A percentile compares a stretch with the other conserved stretches of the same genome.
Evolutionary conservation across 2,113 vertebrate genomes (phyloP).

Genomic region (Perca fluviatilis): DNA sequence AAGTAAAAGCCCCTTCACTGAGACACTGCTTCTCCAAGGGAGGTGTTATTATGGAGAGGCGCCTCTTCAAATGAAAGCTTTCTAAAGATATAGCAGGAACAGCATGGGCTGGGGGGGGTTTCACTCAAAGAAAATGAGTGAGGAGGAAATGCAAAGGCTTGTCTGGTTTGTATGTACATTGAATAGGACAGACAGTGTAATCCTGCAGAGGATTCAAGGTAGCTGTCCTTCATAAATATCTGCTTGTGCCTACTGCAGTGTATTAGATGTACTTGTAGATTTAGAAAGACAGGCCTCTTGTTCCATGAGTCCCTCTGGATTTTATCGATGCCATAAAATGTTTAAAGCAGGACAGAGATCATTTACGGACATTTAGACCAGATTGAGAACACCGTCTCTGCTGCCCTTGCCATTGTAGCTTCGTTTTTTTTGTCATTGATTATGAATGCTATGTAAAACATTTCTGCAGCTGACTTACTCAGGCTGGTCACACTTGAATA

Average conservation of each 20-base stretch:
- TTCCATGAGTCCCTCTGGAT: slow-evolving; percentile 1
- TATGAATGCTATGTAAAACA: background rate
- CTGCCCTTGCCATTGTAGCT: slow-evolving; percentile 13
- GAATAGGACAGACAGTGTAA: background rate
- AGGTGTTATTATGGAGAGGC: slow-evolving; percentile 33
- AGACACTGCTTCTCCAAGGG: slow-evolving; percentile 31
- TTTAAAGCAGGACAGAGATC: slow-evolving; percentile 16
- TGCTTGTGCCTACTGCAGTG: slow-evolving; percentile 4
- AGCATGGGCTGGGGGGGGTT: background rate
- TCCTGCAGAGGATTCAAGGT: background rate
- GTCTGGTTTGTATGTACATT: slow-evolving; percentile 21
- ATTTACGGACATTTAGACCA: background rate
- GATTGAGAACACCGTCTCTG: slow-evolving; percentile 2
- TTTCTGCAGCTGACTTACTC: background rate
- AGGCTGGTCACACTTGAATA: slow-evolving; percentile 19
- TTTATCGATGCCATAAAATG: slow-evolving; percentile 28
- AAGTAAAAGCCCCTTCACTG: slow-evolving; percentile 63
- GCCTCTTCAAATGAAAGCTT: slow-evolving; percentile 55
- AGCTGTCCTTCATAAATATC: slow-evolving; percentile 9
- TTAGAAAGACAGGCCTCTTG: slow-evolving; percentile 13
- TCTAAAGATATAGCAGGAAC: slow-evolving; percentile 34
- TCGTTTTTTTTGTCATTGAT: background rate
- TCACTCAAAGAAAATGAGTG: background rate
- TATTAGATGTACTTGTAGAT: slow-evolving; percentile 1
- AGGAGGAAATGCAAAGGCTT: slow-evolving; percentile 2